Base-by-base conservation (phyloP, 2,113 vertebrate species). In the Edolisoma coerulescens region DNA sequence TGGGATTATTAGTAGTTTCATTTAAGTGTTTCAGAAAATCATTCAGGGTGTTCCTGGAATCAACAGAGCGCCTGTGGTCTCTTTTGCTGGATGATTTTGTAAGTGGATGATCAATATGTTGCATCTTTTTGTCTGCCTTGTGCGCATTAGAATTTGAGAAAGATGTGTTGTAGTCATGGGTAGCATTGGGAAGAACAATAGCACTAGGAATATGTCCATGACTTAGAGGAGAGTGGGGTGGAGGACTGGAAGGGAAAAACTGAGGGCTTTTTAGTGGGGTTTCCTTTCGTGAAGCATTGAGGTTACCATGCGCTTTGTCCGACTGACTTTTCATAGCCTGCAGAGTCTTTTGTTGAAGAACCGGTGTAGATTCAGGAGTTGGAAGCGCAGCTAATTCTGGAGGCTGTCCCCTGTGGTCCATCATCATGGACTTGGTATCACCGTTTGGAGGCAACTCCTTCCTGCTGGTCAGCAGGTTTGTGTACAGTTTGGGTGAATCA, bases 11-110 rank as follows among this genome's bases (percentile, higher is more conserved):
- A 39, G 98, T 98, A 53, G 98, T 98, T 97, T 99, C 99, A 94
- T 98, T 99, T 45, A 99, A 98, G 96, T 99, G 99, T 97, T 99
- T 99, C 96, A 99, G 98, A 88, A 99, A 99, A 95, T 99, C 99
- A 39, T 99, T 99, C 69, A 99, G 97, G 15, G 99, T 99, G 89
- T 99, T 99, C 95, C 99, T 98, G 91, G 99, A 99, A 93, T 99
- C 99, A 87, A 99, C 98, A 28, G 99, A 99, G 57, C 98, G 97
- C 90, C 99, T 98, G 86, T 98, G 99, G n/a, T 99, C 99, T 95
- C 99, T 99, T 79, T 98, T 99, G 95, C 98, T 98, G 50, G 99
- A 98, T 28, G 98, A 97, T 83, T 98, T 98, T n/a, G 97, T 97
- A 32, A 98, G 97, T 10, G 98, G 97, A 68, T 98, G 98, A 71